Conservation (phyloP, 1,140 invertebrate species). For the Eupeodes corollae region DNA sequence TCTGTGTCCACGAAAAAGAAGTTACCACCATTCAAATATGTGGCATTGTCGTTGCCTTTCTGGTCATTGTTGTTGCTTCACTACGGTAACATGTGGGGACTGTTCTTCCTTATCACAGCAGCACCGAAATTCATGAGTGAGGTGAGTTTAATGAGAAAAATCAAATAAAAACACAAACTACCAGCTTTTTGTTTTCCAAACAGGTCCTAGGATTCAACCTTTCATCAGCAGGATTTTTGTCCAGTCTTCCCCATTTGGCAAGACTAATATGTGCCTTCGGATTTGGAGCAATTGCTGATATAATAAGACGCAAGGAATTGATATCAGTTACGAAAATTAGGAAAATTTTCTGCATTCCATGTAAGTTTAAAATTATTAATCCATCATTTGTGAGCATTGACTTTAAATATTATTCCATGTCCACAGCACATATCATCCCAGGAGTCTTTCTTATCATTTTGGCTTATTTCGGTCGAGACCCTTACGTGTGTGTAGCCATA, state of each 20-base stretch:
- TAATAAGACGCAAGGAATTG: slow-evolving; percentile 44
- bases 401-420: not conserved
- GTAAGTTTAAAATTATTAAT: slow-evolving; percentile 38
- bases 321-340: slow-evolving; percentile 50
- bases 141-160: slow-evolving; percentile 10
- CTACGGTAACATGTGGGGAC: slow-evolving; percentile 64
- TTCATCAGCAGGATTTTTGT: slow-evolving; percentile 55
- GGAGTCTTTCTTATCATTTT: slow-evolving; percentile 52
- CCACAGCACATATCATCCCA: slow-evolving; percentile 57
- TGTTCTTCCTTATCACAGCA: slow-evolving; percentile 73
- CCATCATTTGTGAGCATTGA: not conserved
- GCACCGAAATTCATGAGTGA: slow-evolving; percentile 80
- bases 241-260: slow-evolving; percentile 57
- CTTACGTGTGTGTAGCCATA: slow-evolving; percentile 48
- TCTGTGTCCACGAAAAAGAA: slow-evolving; percentile 32
- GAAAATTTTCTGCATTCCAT: slow-evolving; percentile 58
- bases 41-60: slow-evolving; percentile 54
- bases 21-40: slow-evolving; percentile 45
- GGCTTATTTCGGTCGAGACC: slow-evolving; percentile 55
- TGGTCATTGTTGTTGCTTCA: slow-evolving; percentile 54
- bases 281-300: slow-evolving; percentile 56
- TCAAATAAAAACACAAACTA: not conserved
- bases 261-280: slow-evolving; percentile 50
- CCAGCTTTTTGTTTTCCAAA: not conserved
- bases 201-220: slow-evolving; percentile 72